Evolutionary conservation across 2,888 invertebrate species (phyloP).

Genomic region (Andrena trimmerana): DNA sequence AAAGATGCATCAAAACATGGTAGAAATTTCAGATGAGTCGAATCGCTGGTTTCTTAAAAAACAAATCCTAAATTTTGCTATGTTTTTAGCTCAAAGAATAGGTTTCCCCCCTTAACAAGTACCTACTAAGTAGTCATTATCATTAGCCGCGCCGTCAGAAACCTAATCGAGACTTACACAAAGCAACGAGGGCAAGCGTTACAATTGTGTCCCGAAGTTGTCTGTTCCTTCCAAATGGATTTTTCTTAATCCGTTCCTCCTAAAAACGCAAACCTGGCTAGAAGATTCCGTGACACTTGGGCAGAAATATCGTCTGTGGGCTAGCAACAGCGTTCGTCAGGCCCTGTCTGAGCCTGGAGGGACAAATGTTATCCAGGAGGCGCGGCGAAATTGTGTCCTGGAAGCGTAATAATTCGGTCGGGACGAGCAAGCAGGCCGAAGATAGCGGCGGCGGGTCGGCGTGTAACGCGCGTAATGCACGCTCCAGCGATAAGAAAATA

Average conservation of each 20-base stretch:
- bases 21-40: too few relatives aligned
- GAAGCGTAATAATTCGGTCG: constrained; percentile 72
- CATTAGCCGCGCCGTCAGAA: too few relatives aligned
- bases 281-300: not conserved
- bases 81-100: too few relatives aligned
- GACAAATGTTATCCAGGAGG: constrained; percentile 42
- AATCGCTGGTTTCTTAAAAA: not conserved
- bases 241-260: not conserved
- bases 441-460: constrained; percentile 53
- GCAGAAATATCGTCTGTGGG: constrained; percentile 1
- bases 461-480: constrained; percentile 58
- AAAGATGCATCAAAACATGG: not conserved
- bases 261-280: not conserved
- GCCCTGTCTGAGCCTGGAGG: constrained; percentile 24
- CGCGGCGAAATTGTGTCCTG: constrained; percentile 63
- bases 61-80: not conserved
- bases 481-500: constrained; percentile 70
- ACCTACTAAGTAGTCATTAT: too few relatives aligned
- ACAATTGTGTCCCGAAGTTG: not conserved
- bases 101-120: too few relatives aligned
- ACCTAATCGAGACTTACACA: too few relatives aligned
- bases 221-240: not conserved
- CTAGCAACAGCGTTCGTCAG: not conserved
- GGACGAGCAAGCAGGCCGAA: constrained; percentile 51
- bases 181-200: not conserved